Conservation (phyloP, 1,140 invertebrate genomes). For the Lordiphosa collinella region DNA sequence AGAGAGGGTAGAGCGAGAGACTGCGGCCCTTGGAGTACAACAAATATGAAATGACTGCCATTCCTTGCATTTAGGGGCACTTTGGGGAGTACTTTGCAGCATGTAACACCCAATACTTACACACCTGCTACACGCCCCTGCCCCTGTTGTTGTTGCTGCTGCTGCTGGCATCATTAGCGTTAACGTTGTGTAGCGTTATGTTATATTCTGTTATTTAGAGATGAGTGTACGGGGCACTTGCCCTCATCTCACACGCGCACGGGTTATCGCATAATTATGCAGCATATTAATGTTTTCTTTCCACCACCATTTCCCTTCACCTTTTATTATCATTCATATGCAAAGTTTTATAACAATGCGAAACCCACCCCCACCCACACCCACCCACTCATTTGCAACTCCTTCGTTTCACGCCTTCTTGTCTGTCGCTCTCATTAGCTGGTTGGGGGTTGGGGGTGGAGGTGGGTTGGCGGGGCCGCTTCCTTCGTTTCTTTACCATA, state of each 20-base stretch:
- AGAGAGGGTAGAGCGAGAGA: constrained; percentile 14
- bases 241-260: neutral
- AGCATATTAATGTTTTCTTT: constrained; percentile 69
- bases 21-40: constrained; percentile 64
- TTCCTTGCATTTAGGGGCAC: constrained; percentile 77
- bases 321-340: constrained; percentile 55
- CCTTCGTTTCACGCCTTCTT: constrained; percentile 24
- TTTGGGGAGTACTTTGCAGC: constrained; percentile 75
- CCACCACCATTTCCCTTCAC: constrained; percentile 4
- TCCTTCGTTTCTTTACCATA: constrained; percentile 41
- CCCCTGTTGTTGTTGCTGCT: constrained; percentile 27
- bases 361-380: neutral
- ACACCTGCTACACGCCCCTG: constrained; percentile 53
- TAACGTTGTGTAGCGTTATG: constrained; percentile 73
- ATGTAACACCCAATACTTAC: constrained; percentile 75
- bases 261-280: constrained; percentile 76
- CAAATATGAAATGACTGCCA: constrained; percentile 78
- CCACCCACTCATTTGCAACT: constrained; percentile 7
- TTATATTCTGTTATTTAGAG: constrained; percentile 52
- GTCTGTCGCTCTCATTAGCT: constrained; percentile 40
- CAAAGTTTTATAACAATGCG: constrained; percentile 57
- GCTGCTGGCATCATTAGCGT: constrained; percentile 70
- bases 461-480: neutral
- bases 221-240: neutral
- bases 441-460: constrained; percentile 6